Evolutionary conservation across 2,797 vertebrate genomes (phyloP).

Genomic region (Danio tinwini): DNA sequence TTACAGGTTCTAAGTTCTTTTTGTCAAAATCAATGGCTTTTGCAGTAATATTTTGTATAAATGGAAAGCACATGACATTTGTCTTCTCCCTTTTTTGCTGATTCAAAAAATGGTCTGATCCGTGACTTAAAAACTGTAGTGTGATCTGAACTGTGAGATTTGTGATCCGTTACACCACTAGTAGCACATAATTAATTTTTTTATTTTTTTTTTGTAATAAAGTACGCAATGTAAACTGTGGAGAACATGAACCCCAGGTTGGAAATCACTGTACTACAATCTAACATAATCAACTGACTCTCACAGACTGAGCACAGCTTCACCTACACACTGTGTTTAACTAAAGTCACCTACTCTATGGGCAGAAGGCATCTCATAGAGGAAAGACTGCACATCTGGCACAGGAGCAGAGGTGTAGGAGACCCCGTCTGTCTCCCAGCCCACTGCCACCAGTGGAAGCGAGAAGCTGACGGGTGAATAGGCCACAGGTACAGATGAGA

Average conservation of each 20-base stretch:
- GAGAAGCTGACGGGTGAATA: slow-evolving; percentile 50
- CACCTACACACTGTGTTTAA: background rate
- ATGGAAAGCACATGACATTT: too few species aligned
- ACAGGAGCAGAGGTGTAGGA: slow-evolving; percentile 46
- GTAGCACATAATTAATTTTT: too few species aligned
- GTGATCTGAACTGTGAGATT: too few species aligned
- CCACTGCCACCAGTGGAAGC: slow-evolving; percentile 50
- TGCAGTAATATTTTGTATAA: too few species aligned
- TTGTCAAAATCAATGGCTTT: too few species aligned
- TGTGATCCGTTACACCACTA: too few species aligned
- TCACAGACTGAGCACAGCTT: background rate
- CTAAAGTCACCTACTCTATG: slow-evolving; percentile 71
- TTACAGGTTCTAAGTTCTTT: too few species aligned
- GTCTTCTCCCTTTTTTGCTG: too few species aligned
- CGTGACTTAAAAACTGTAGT: too few species aligned
- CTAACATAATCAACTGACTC: slow-evolving; percentile 6
- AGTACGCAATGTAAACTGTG: background rate
- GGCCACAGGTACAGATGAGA: slow-evolving; percentile 54
- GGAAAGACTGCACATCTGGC: slow-evolving; percentile 48
- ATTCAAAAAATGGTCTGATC: too few species aligned
- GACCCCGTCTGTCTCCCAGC: slow-evolving; percentile 52
- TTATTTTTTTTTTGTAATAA: background rate
- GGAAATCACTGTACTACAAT: slow-evolving; percentile 14
- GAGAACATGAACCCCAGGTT: background rate
- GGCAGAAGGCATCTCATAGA: slow-evolving; percentile 52